These are phyloP conservation scores for Pogonophryne albipinna DNA, from an alignment of 2,797 vertebrate species.

Conservation along the genomic window DNA sequence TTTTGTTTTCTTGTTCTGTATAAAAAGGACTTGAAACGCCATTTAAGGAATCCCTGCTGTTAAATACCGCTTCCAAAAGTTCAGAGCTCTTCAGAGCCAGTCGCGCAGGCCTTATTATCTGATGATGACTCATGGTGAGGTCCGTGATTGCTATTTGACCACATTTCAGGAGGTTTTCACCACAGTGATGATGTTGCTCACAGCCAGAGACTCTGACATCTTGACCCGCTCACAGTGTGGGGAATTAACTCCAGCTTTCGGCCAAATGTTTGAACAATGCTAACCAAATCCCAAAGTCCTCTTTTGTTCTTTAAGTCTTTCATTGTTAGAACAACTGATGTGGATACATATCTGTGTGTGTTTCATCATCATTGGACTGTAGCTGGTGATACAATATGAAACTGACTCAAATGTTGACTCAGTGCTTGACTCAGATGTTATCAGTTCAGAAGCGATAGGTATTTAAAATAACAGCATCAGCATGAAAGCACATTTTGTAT, in stretches of 20 bases:
- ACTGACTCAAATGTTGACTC: constrained; percentile 11
- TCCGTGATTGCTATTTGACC: constrained; percentile 53
- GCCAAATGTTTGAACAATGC: constrained; percentile 27
- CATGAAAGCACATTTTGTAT: neutral
- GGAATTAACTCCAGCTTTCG: constrained; percentile 29
- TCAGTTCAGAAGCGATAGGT: neutral
- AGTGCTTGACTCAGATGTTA: too few relatives aligned
- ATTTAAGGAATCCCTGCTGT: constrained; percentile 54
- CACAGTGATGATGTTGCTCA: constrained; percentile 35
- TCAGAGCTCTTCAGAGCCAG: constrained; percentile 42
- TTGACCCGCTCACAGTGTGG: constrained; percentile 8
- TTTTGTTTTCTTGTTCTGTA: constrained; percentile 36
- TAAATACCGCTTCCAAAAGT: constrained; percentile 36
- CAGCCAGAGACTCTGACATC: constrained; percentile 19
- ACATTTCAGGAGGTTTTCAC: constrained; percentile 47
- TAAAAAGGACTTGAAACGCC: constrained; percentile 48
- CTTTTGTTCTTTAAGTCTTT: constrained; percentile 13
- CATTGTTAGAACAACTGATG: neutral
- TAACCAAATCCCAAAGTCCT: neutral
- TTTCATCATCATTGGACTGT: constrained; percentile 3
- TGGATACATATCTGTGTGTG: neutral
- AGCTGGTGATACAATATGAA: neutral
- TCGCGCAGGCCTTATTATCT: constrained; percentile 38
- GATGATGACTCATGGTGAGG: constrained; percentile 54
- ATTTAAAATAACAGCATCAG: neutral